These are phyloP conservation scores for Ridgeia piscesae DNA, from an alignment of 1,140 invertebrate species.

Conservation along the genomic window DNA sequence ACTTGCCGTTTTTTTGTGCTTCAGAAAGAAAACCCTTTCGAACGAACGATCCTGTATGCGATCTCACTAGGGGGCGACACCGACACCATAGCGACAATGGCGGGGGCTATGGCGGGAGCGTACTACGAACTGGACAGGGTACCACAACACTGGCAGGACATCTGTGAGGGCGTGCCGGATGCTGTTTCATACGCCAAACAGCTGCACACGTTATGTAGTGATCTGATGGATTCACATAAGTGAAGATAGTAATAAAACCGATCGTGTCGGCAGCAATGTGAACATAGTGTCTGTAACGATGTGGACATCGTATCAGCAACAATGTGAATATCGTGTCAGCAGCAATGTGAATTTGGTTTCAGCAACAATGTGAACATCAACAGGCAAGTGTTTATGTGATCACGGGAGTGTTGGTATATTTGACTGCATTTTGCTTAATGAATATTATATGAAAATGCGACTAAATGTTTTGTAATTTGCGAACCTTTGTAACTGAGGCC, in stretches of 20 bases:
- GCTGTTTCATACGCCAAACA: constrained; percentile 53
- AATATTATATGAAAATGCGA: too few relatives aligned
- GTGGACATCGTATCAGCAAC: too few relatives aligned
- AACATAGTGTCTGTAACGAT: too few relatives aligned
- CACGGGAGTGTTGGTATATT: too few relatives aligned
- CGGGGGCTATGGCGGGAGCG: constrained; percentile 75
- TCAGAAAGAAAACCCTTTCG: constrained; percentile 47
- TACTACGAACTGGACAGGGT: constrained; percentile 70
- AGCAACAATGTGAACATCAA: too few relatives aligned
- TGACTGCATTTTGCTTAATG: too few relatives aligned
- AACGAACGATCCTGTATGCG: constrained; percentile 70
- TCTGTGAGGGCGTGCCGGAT: constrained; percentile 59
- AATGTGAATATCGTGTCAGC: too few relatives aligned
- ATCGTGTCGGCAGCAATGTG: background rate
- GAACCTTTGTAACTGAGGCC: too few relatives aligned
- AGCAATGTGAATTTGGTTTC: background rate
- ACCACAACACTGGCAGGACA: constrained; percentile 62
- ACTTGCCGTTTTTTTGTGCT: background rate
- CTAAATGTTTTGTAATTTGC: too few relatives aligned
- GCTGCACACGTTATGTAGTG: background rate
- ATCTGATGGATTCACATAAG: background rate
- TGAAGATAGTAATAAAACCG: background rate
- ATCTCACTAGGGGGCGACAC: constrained; percentile 78
- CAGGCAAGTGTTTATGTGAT: too few relatives aligned
- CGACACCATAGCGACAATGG: constrained; percentile 79